Percentiles rank a stretch among this genome's conserved stretches.
These are phyloP conservation scores for Bathynomus jamesi DNA, from an alignment of 1,140 invertebrate genomes.

Conservation along the genomic window DNA sequence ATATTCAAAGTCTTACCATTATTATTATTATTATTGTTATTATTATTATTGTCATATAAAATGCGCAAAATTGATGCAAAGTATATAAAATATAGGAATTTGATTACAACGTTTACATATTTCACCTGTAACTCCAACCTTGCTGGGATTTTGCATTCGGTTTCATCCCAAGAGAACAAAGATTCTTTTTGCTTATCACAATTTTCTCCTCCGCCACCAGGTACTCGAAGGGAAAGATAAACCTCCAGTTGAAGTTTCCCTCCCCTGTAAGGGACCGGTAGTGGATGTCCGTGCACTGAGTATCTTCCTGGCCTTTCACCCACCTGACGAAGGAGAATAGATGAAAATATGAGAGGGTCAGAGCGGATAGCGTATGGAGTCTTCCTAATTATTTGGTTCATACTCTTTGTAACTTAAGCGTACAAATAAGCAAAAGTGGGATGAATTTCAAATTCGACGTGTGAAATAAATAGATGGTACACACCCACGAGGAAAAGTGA, in stretches of 20 bases:
- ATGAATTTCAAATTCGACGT: too few species aligned
- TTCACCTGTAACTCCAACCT: constrained; percentile 74
- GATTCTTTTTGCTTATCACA: constrained; percentile 79
- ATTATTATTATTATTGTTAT: not conserved
- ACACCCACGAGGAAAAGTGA: too few species aligned
- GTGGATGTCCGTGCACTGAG: constrained; percentile 80
- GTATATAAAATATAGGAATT: too few species aligned
- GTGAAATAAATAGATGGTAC: too few species aligned
- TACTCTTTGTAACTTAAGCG: too few species aligned
- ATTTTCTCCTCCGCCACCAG: constrained; percentile 83
- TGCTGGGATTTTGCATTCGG: constrained; percentile 79
- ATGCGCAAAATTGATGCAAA: too few species aligned
- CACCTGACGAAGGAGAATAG: constrained; percentile 52
- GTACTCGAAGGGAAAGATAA: constrained; percentile 84
- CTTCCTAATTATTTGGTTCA: too few species aligned
- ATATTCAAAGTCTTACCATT: not conserved
- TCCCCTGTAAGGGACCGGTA: constrained; percentile 80
- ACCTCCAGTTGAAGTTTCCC: constrained; percentile 90
- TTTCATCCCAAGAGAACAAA: constrained; percentile 83
- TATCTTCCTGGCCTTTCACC: constrained; percentile 78
- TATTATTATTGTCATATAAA: not conserved
- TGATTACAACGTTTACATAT: too few species aligned
- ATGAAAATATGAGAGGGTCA: too few species aligned
- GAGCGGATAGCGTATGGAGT: too few species aligned
- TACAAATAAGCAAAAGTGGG: too few species aligned